Base-by-base conservation (phyloP, 2,113 vertebrate genomes). In the Hyaena hyaena region DNA sequence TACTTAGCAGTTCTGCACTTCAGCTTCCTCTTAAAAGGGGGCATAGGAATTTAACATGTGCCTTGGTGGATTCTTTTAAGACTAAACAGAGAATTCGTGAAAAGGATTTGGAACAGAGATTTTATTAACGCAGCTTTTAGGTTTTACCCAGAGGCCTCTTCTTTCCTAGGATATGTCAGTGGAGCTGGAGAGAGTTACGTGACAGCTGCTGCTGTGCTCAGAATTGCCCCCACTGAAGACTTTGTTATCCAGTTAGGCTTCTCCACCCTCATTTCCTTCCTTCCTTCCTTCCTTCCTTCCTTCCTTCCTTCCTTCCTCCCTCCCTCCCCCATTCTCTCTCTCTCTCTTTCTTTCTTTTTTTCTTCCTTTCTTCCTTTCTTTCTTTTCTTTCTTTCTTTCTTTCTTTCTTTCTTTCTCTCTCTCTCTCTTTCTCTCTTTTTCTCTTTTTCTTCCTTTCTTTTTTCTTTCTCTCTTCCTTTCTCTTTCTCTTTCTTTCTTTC, bases 321-420 rank as follows among this genome's bases (percentile, higher is more conserved):
- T 2, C 16, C 53, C 5, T 55, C 53, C 16, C 16, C 2, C 39
- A 39, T 39, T 9, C 11, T 50, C 8, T 16, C 15, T 5, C 16
- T 17, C 4, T 17, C 16, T 55, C 1, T 9, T 10, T 48, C 7
- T 16, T 2, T 16, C 16, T 17, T 15, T 16, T 1, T 12, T 15
- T 16, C 0, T 14, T 15, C 5, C 0, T 14, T 15, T 17, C 1
- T 14, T 16, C 5, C 0, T 55, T 5, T 16, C 0, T 16, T 12
- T 14, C 2, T 6, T 17, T 16, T 50, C 39, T 39, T 39, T 39
- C 39, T 39, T 39, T 39, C 39, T 39, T 39, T 39, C 39, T 39
- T 39, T 39, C 39, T 39, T 39, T 39, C 39, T 39, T 39, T 39
- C 39, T 39, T 39, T 39, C 39, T 39, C 3, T 39, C 39, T 39